These are phyloP conservation scores for Drosophila obscura DNA, from an alignment of 1,140 invertebrate species.

Conservation along the genomic window DNA sequence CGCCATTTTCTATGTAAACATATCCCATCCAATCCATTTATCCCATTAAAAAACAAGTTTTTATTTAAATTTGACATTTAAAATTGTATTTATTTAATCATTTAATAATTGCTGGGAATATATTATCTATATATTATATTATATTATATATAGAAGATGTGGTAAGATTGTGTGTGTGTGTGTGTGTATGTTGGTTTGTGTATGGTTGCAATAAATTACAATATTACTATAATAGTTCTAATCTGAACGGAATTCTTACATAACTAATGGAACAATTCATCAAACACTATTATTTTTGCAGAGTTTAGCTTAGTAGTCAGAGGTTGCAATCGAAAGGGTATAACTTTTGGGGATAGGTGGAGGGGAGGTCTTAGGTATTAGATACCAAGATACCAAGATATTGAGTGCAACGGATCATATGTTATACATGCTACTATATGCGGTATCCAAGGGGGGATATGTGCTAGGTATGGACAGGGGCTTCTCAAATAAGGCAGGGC, in stretches of 20 bases:
- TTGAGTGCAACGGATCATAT: conserved; percentile 42
- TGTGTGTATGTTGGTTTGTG: conserved; percentile 21
- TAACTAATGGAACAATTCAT: conserved; percentile 74
- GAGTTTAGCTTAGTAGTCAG: conserved; percentile 24
- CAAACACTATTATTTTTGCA: conserved; percentile 57
- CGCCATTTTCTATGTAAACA: too few species aligned
- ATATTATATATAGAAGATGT: conserved; percentile 54
- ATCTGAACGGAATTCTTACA: conserved; percentile 60
- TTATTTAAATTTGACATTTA: conserved; percentile 73
- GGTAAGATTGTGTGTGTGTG: conserved; percentile 7
- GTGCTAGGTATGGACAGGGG: conserved; percentile 30
- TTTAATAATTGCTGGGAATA: conserved; percentile 79
- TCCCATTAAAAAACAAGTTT: conserved; percentile 17
- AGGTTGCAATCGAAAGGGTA: neutral
- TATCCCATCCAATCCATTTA: neutral
- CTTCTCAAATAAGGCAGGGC: conserved; percentile 37
- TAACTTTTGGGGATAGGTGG: neutral
- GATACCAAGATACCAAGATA: conserved; percentile 71
- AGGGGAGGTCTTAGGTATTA: conserved; percentile 57
- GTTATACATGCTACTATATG: conserved; percentile 43
- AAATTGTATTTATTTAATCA: conserved; percentile 82
- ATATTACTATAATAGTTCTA: conserved; percentile 70
- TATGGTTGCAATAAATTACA: conserved; percentile 74
- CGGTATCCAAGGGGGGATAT: conserved; percentile 27
- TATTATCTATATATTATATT: conserved; percentile 55